Evolutionary conservation across 1,140 invertebrate species (phyloP), one percentile per base, ranked within the genome.

Genomic region (Phymastichus coffea): DNA sequence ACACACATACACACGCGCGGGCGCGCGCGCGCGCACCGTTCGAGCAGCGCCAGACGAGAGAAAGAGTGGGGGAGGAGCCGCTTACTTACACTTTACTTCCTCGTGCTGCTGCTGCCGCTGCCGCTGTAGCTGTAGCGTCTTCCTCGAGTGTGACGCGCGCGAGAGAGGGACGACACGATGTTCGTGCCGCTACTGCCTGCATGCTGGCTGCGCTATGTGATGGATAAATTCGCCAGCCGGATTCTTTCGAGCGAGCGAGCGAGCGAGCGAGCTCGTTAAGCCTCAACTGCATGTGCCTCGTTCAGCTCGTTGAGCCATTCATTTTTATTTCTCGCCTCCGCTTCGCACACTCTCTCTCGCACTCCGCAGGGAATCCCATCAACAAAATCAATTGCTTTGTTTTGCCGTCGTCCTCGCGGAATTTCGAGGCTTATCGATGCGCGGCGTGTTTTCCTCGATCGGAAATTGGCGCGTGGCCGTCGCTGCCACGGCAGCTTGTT

Each of bases 1-100:
- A 43, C 52, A 57, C 55, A 63, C 57, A 38, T 41, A 35, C 55
- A 37, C 49, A 40, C 37, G 57, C 37, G 41, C 40, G 19, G 15
- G 12, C n/a, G 19, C 40, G 40, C 22, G 40, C n/a, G 35, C 14
- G 49, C 35, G 28, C 49, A 22, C 22, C 37, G 37, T 53, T 40
- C 51, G 51, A 53, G n/a, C n/a, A n/a, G n/a, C n/a, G n/a, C n/a
- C n/a, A n/a, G n/a, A n/a, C n/a, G n/a, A n/a, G n/a, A n/a, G n/a
- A n/a, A n/a, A n/a, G n/a, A n/a, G n/a, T n/a, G n/a, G n/a, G 37
- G 37, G 17, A 20, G 51, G 4, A 12, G 37, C 25, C 22, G n/a
- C 46, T 47, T n/a, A 17, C 25, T 28, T 15, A 17, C 23, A 14
- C 25, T 4, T 15, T 49, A 28, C n/a, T n/a, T n/a, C n/a, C n/a